phyloP scores from a whole-genome alignment of 2,797 vertebrate species.

The Coilia nasus region DNA sequence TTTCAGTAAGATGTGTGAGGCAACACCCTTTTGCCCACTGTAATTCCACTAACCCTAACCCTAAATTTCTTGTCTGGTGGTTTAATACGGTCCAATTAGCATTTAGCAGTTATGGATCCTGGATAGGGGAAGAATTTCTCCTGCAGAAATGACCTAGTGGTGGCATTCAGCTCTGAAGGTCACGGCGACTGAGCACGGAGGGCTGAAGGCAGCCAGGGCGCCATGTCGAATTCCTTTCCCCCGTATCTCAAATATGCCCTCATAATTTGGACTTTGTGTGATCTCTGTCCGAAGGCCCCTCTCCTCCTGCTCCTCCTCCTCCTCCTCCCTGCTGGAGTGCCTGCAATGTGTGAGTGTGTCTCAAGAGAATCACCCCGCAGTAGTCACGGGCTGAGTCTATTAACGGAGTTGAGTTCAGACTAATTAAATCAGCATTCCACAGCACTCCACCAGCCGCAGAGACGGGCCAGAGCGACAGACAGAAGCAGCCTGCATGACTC shows the following conservation, averaged over 20 bases:
- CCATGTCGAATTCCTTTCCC: neutral
- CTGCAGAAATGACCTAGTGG: neutral
- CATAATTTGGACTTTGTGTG: neutral
- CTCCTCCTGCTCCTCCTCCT: neutral
- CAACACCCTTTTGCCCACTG: neutral
- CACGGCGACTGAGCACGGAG: neutral
- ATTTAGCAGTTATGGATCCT: neutral
- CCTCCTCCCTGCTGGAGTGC: neutral
- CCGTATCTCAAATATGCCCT: neutral
- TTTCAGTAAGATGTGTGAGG: neutral
- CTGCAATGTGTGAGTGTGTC: neutral
- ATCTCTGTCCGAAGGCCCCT: neutral
- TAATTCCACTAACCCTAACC: neutral
- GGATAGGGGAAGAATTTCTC: neutral
- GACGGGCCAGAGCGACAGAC: neutral
- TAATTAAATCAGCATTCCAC: conserved; percentile 30
- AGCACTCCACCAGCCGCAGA: neutral
- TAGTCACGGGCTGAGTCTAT: conserved; percentile 10
- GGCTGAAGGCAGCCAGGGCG: neutral
- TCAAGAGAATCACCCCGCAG: neutral
- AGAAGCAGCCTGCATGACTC: neutral
- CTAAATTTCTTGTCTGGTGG: neutral
- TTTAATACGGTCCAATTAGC: neutral
- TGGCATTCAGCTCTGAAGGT: conserved; percentile 8
- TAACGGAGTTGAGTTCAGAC: conserved; percentile 1